Percentiles rank a stretch among this genome's conserved stretches.
These are phyloP conservation scores for Lordiphosa clarofinis DNA, from an alignment of 1,140 invertebrate species.

Conservation along the genomic window DNA sequence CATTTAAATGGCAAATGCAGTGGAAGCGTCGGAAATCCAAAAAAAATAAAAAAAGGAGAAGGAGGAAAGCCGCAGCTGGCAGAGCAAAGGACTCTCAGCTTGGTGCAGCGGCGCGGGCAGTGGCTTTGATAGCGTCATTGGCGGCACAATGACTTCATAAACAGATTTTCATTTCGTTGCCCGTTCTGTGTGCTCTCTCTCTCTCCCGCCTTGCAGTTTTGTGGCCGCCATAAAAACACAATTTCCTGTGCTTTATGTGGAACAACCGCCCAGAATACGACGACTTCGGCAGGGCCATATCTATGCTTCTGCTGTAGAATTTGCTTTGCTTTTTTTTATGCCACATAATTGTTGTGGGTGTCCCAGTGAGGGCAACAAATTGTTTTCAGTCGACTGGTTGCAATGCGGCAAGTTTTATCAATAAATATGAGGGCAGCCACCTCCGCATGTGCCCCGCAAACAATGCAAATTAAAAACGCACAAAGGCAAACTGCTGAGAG, in stretches of 20 bases:
- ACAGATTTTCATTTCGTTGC: conserved; percentile 64
- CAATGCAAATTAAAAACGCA: conserved; percentile 33
- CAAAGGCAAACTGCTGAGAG: conserved; percentile 6
- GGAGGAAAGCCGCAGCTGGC: conserved; percentile 23
- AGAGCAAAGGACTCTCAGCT: conserved; percentile 1
- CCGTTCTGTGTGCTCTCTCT: conserved; percentile 1
- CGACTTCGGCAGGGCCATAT: conserved; percentile 2
- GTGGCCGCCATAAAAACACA: conserved; percentile 48
- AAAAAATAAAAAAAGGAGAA: conserved; percentile 11
- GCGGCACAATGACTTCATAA: conserved; percentile 70
- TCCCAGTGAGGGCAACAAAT: conserved; percentile 9
- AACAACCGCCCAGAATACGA: conserved; percentile 9
- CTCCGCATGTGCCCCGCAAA: conserved; percentile 8
- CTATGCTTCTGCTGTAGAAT: conserved; percentile 3
- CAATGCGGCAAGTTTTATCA: conserved; percentile 37
- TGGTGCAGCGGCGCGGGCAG: conserved; percentile 15
- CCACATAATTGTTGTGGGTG: conserved; percentile 28
- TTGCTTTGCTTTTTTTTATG: conserved; percentile 24
- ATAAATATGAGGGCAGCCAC: conserved; percentile 32
- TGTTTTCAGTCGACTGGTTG: conserved; percentile 8
- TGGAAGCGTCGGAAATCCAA: conserved; percentile 18
- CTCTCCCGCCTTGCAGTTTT: conserved; percentile 9
- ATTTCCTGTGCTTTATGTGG: conserved; percentile 61
- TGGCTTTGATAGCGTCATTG: conserved; percentile 48
- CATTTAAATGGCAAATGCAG: conserved; percentile 69